Percentiles rank a stretch among this genome's conserved stretches.
Conservation (phyloP, 2,797 vertebrate genomes). For the Neomorphus geoffroyi region DNA sequence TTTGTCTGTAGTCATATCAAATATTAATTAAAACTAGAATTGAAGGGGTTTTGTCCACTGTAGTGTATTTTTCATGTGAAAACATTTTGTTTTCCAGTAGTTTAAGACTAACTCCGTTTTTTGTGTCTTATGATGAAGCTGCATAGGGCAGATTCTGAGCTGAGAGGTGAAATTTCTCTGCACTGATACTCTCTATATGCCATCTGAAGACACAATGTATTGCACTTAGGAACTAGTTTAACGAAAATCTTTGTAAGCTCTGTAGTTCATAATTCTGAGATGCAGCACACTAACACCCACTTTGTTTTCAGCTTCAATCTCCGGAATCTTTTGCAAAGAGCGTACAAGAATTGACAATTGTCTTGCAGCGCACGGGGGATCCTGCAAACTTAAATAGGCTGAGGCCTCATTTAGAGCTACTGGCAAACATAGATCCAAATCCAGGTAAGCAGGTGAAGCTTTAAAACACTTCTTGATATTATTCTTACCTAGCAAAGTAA, state of each 20-base stretch:
- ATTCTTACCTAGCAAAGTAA: neutral
- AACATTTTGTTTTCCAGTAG: neutral
- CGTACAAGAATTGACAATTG: slow-evolving; percentile 95
- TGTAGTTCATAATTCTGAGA: neutral
- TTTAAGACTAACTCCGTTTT: neutral
- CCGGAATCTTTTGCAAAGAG: slow-evolving; percentile 97
- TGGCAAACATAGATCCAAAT: slow-evolving; percentile 95
- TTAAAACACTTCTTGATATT: neutral
- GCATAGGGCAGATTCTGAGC: slow-evolving; percentile 98
- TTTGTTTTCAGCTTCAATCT: slow-evolving; percentile 87
- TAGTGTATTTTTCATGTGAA: neutral
- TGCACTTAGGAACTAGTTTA: neutral
- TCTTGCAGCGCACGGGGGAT: slow-evolving; percentile 93
- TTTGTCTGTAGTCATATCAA: neutral
- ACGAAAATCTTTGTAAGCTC: neutral
- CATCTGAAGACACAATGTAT: slow-evolving; percentile 74
- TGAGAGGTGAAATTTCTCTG: slow-evolving; percentile 75
- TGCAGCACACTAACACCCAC: slow-evolving; percentile 7
- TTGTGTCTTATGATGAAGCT: slow-evolving; percentile 89
- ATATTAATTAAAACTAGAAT: neutral
- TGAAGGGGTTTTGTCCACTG: neutral
- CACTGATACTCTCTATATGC: slow-evolving; percentile 72
- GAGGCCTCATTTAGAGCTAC: slow-evolving; percentile 90
- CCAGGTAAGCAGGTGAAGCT: slow-evolving; percentile 79
- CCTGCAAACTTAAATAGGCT: slow-evolving; percentile 94